Conservation (phyloP, 2,113 vertebrate species). For the Corythornis vintsioides region DNA sequence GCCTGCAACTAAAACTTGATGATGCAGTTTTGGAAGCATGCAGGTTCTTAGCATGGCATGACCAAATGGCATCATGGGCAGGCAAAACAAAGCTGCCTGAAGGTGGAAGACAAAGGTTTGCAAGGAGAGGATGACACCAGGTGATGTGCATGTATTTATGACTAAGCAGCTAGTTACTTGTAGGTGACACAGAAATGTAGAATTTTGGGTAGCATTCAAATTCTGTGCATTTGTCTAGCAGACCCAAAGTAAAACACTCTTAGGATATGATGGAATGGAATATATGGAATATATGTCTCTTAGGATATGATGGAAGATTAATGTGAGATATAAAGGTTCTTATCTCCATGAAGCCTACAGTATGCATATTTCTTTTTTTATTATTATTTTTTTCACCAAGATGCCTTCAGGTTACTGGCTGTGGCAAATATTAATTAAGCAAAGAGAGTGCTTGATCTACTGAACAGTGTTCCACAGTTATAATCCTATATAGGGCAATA, state of each 20-base stretch:
- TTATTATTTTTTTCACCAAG: background rate
- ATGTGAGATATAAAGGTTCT: background rate
- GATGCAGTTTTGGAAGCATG: background rate
- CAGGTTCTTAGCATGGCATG: accelerated
- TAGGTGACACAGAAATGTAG: background rate
- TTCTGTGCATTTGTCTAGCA: background rate
- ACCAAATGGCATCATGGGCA: background rate
- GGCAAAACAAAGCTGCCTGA: background rate
- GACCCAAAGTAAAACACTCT: background rate
- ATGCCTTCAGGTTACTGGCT: background rate
- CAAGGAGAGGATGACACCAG: background rate
- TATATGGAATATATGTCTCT: background rate
- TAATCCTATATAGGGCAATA: slow-evolving; percentile 16
- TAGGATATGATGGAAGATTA: background rate
- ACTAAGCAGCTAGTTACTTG: background rate
- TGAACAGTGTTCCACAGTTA: slow-evolving; percentile 1
- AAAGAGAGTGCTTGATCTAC: slow-evolving; percentile 34
- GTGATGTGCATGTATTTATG: background rate
- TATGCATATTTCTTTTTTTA: background rate
- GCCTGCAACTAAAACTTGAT: background rate
- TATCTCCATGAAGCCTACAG: background rate
- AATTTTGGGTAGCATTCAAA: background rate
- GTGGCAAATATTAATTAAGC: slow-evolving; percentile 42
- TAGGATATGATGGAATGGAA: background rate
- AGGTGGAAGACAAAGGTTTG: background rate